Conservation (phyloP, 2,888 invertebrate species). For the Drosophila borborema region DNA sequence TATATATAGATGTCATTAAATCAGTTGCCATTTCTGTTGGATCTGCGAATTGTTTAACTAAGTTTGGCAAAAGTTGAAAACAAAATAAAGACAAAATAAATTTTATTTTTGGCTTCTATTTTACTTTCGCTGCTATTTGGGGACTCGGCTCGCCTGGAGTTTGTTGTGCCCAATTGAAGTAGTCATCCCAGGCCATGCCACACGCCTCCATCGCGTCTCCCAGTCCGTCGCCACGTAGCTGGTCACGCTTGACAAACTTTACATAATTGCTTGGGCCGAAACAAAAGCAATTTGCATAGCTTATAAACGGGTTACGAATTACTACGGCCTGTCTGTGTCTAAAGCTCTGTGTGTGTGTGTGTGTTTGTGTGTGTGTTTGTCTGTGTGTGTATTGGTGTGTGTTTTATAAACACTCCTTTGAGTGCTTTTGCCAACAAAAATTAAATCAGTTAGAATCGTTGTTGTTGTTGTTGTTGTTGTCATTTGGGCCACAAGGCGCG, state of each 20-base stretch:
- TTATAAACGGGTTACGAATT: conserved; percentile 59
- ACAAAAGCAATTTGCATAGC: conserved; percentile 66
- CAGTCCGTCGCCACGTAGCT: conserved; percentile 15
- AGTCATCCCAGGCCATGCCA: conserved; percentile 1
- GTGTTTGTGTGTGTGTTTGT: conserved; percentile 17
- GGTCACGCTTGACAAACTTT: conserved; percentile 71
- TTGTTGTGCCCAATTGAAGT: conserved; percentile 2
- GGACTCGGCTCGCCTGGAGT: conserved; percentile 3
- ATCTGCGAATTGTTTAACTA: conserved; percentile 24
- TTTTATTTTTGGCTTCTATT: conserved; percentile 28
- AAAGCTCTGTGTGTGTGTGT: conserved; percentile 18
- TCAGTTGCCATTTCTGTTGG: conserved; percentile 4
- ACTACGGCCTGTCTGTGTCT: conserved; percentile 18
- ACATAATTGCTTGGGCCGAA: conserved; percentile 66
- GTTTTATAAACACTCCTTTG: conserved; percentile 52
- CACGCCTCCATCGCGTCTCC: background rate
- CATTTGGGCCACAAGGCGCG: conserved; percentile 48
- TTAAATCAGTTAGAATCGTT: conserved; percentile 54
- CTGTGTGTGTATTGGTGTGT: conserved; percentile 9
- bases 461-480: conserved; percentile 14
- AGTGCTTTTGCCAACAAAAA: conserved; percentile 59
- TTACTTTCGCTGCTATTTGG: conserved; percentile 36
- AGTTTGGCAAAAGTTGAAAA: conserved; percentile 19
- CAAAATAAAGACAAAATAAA: conserved; percentile 8
- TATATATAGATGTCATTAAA: conserved; percentile 15